phyloP scores from a whole-genome alignment of 1,140 invertebrate genomes.

The Ephestia elutella region DNA sequence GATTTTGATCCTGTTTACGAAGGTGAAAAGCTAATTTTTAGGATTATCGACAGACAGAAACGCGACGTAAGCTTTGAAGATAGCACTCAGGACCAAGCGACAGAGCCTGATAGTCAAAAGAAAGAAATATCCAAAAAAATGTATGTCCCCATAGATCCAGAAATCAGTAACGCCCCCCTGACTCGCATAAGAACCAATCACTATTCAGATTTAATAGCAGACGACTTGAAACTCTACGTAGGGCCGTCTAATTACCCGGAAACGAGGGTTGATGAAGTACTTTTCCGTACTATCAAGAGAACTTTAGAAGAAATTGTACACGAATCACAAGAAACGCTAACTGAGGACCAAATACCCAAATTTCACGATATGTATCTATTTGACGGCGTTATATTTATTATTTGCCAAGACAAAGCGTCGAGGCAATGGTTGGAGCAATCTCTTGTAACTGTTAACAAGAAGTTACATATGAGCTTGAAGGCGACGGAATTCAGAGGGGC shows the following conservation, averaged over 20 bases:
- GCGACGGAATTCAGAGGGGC: conserved; percentile 56
- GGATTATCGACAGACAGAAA: conserved; percentile 58
- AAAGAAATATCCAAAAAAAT: conserved; percentile 41
- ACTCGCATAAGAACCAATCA: conserved; percentile 48
- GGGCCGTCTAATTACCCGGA: conserved; percentile 58
- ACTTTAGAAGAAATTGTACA: conserved; percentile 43
- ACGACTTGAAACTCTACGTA: conserved; percentile 60
- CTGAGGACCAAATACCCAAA: conserved; percentile 32
- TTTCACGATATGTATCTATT: conserved; percentile 60
- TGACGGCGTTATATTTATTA: conserved; percentile 63
- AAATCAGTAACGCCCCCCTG: conserved; percentile 40
- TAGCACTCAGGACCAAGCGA: conserved; percentile 14
- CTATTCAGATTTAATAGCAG: conserved; percentile 50
- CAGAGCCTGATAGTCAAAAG: conserved; percentile 23
- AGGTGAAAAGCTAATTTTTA: conserved; percentile 42
- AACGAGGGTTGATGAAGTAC: conserved; percentile 39
- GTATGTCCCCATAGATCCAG: conserved; percentile 42
- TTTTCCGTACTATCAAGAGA: conserved; percentile 45
- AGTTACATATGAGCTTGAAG: conserved; percentile 38
- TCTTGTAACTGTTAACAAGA: conserved; percentile 31
- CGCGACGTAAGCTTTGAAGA: conserved; percentile 42
- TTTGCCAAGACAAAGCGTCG: conserved; percentile 42
- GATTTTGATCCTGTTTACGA: conserved; percentile 49
- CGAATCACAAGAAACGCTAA: conserved; percentile 22
- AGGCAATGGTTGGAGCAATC: conserved; percentile 44